These are phyloP conservation scores for Australoheros scitulus DNA, from an alignment of 2,113 vertebrate genomes.

Conservation along the genomic window DNA sequence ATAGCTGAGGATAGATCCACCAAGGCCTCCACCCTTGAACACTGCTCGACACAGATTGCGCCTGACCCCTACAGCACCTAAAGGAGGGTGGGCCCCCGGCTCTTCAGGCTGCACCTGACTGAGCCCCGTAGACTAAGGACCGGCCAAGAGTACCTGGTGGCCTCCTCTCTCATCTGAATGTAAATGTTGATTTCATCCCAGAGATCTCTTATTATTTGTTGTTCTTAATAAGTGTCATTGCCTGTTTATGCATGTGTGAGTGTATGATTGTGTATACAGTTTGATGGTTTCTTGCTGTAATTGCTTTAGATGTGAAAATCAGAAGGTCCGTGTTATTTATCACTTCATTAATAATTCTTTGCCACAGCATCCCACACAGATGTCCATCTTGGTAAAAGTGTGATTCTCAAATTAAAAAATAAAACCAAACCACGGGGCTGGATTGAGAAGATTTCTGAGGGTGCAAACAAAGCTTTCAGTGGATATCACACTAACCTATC, in stretches of 20 bases:
- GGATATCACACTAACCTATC: not conserved
- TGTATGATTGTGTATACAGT: not conserved
- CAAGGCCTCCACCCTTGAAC: too few relatives aligned
- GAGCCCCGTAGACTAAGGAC: too few relatives aligned
- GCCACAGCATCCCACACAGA: conserved; percentile 27
- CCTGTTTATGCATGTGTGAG: not conserved
- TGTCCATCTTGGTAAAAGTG: not conserved
- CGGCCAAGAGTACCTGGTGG: too few relatives aligned
- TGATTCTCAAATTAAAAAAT: conserved; percentile 29
- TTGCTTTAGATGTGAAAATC: conserved; percentile 45
- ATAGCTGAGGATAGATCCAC: too few relatives aligned
- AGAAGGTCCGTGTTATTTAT: conserved; percentile 32
- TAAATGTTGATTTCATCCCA: conserved; percentile 27
- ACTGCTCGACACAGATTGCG: too few relatives aligned
- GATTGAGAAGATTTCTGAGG: not conserved
- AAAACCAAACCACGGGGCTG: not conserved
- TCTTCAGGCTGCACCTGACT: too few relatives aligned
- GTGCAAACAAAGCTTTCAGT: not conserved
- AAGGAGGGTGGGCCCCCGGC: too few relatives aligned
- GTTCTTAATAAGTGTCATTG: conserved; percentile 19
- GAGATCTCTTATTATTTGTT: conserved; percentile 34
- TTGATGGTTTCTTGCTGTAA: conserved; percentile 33
- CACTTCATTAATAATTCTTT: conserved; percentile 47
- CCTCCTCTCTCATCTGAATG: not conserved
- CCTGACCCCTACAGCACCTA: too few relatives aligned